phyloP scores from a whole-genome alignment of 35 echinoderm and acorn worm genomes.

The Eucidaris tribuloides region DNA sequence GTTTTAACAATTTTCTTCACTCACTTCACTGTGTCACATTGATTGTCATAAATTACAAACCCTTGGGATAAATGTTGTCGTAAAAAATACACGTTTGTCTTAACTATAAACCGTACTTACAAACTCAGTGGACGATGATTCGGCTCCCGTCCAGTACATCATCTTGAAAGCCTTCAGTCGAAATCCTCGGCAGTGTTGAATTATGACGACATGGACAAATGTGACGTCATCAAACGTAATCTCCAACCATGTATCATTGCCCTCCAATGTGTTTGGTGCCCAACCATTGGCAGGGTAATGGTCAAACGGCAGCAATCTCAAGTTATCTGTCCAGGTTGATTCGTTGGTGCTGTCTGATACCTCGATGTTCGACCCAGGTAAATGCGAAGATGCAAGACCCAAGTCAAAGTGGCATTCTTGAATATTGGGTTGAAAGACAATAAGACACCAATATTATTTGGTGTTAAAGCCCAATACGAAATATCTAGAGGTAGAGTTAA shows the following conservation, averaged over 20 bases:
- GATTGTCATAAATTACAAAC: too few species aligned
- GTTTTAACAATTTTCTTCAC: too few species aligned
- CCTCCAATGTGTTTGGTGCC: neutral
- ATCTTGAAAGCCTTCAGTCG: neutral
- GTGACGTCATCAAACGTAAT: neutral
- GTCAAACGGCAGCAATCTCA: neutral
- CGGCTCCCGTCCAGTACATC: too few species aligned
- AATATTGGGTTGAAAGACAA: too few species aligned
- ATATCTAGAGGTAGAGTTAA: too few species aligned
- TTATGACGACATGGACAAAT: neutral
- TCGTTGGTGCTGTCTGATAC: neutral
- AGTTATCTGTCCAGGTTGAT: neutral
- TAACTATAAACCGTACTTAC: too few species aligned
- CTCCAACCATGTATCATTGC: neutral
- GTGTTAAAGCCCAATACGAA: too few species aligned
- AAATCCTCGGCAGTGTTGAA: neutral
- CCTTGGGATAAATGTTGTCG: too few species aligned
- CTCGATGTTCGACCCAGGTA: neutral
- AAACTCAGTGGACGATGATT: too few species aligned
- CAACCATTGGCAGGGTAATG: neutral
- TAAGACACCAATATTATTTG: too few species aligned
- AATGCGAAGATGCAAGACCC: neutral
- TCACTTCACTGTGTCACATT: too few species aligned
- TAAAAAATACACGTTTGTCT: too few species aligned
- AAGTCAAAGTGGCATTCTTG: neutral